Base-by-base conservation (phyloP, 2,888 invertebrate genomes). In the Asteroscopus sphinx region DNA sequence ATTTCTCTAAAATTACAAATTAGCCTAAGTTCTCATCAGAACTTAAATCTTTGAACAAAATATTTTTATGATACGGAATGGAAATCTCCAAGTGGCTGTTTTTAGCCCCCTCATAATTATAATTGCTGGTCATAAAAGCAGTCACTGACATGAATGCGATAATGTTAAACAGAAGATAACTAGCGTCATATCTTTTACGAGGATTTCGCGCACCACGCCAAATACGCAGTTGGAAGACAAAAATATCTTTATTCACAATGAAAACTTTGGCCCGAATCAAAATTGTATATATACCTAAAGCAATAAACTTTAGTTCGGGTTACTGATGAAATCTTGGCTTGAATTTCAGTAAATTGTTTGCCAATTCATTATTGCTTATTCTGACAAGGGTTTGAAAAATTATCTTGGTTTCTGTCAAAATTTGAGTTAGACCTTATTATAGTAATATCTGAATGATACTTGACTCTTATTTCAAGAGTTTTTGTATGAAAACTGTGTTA, bases 111-210 rank as follows among this genome's bases (percentile, higher is more conserved):
- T 11, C 21, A 33, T 12, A 1, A 42, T 32, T 11, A 12, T 7
- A 42, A 28, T 25, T 28, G 2, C n/a, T 36, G n/a, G 3, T 8
- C 9, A 28, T 59, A 52, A 63, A 35, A 46, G 13, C 26, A 45
- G 12, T 25, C 30, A 53, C 36, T 45, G 46, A 48, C 49, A 56
- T 63, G 16, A 58, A 66, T 54, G 46, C 8, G 13, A 61, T 55
- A 57, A 61, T 56, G 42, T 49, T 17, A 52, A 56, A 61, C 41
- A 73, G 40, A 55, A 47, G 28, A 51, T 44, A 40, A 40, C 36
- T 7, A 59, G 51, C 47, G 52, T 74, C 52, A 65, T 55, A 63
- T 48, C n/a, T 64, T 73, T 70, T 52, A 68, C 40, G 68, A 68
- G 35, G 40, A 56, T 60, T 60, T 59, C 11, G 8, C 42, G 37